Evolutionary conservation across 2,797 vertebrate genomes (phyloP), one percentile per base, ranked within the genome.

Genomic region (Gorsachius magnificus): DNA sequence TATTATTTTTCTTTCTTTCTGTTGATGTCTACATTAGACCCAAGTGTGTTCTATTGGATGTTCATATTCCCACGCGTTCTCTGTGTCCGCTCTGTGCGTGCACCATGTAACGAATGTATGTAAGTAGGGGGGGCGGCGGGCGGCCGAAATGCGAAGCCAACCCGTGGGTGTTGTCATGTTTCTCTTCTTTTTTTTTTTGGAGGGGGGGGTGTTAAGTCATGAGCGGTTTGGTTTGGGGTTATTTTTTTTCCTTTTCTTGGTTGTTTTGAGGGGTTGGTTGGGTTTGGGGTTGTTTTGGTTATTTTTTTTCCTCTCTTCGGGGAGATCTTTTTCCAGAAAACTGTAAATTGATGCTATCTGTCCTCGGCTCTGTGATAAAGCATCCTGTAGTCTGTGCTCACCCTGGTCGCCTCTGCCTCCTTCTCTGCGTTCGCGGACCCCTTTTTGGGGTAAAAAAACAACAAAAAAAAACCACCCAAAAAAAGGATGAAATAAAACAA

Each of bases 401-500:
- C 35, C 29, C 29, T 38, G 35, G n/a, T 11, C 71, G 57, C 12
- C 57, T 94, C 28, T 35, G 74, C 45, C 45, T 54, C 54, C 29
- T 69, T 69, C 20, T 24, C 65, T 8, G 74, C 84, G 74, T 22
- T 36, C 66, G 21, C n/a, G 3, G 15, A 10, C 14, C 15, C 1
- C 0, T 19, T 18, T 2, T 29, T 15, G 4, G 36, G 46, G 38
- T 43, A 43, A 43, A 43, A 43, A 41, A 41, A 38, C 38, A 14
- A 41, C 5, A 41, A 41, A 41, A 41, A 41, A 41, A n/a, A n/a
- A n/a, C n/a, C n/a, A n/a, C n/a, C 38, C 38, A 10, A 41, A 16
- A 29, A 22, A 29, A 12, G 6, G 14, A 11, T 18, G 3, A 10
- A 26, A 25, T 43, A 8, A 2, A 3, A 24, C 22, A 24, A 1